Percentiles rank a stretch among this genome's conserved stretches.
phyloP scores from a whole-genome alignment of 2,113 vertebrate genomes.

The Strix uralensis region DNA sequence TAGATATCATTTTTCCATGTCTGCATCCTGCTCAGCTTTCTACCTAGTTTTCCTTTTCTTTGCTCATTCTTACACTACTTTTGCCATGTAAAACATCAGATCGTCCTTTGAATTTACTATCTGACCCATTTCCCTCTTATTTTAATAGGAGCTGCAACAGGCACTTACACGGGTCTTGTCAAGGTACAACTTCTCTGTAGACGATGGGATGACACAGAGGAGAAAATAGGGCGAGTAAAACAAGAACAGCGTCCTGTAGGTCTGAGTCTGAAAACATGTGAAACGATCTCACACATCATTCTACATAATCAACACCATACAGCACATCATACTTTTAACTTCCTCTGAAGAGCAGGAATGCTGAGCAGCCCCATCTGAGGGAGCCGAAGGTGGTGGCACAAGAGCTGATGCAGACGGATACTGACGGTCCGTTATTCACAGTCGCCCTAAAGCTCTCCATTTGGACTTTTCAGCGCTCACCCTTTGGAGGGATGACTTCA shows the following conservation, averaged over 20 bases:
- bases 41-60: background rate
- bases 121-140: background rate
- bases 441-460: background rate
- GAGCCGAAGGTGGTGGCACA: background rate
- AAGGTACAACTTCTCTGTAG: background rate
- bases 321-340: background rate
- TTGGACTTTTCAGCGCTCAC: background rate
- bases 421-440: background rate
- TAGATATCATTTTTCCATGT: background rate
- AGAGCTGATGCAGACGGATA: background rate
- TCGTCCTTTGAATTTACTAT: background rate
- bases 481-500: background rate
- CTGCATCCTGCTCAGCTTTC: background rate
- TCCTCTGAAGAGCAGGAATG: rapidly evolving
- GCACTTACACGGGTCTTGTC: background rate
- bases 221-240: background rate
- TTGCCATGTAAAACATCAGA: background rate
- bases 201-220: background rate
- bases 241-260: background rate
- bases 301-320: background rate
- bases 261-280: background rate
- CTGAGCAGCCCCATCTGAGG: rapidly evolving
- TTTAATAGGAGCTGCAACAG: background rate
- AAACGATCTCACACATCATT: background rate
- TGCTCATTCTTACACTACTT: background rate